A percentile compares a stretch with the other conserved stretches of the same genome.
phyloP scores from a whole-genome alignment of 23 tunicate genomes.

The Phallusia fumigata region DNA sequence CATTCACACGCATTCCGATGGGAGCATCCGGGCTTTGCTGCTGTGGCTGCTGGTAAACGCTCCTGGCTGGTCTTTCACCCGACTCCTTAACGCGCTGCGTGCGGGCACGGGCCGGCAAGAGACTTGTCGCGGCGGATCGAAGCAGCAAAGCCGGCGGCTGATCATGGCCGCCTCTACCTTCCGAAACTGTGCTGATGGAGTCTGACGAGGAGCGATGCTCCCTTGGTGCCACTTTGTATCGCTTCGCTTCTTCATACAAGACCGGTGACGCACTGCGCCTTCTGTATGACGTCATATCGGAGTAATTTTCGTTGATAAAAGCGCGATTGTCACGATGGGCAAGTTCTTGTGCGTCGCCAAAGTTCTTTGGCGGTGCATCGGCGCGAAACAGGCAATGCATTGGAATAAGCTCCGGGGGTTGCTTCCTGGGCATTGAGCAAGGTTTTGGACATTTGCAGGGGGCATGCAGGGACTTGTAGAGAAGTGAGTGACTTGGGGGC shows the following conservation, averaged over 20 bases:
- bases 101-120: background rate
- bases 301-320: background rate
- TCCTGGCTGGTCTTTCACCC: background rate
- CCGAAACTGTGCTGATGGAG: background rate
- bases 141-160: conserved; percentile 12
- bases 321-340: background rate
- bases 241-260: background rate
- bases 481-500: background rate
- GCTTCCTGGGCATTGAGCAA: background rate
- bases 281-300: background rate
- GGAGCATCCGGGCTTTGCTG: background rate
- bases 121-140: conserved; percentile 1
- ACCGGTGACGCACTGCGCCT: conserved; percentile 1
- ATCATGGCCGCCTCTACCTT: background rate
- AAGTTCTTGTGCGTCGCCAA: background rate
- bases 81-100: background rate
- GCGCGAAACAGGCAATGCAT: background rate
- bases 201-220: background rate
- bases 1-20: conserved; percentile 4
- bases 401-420: background rate
- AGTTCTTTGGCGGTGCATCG: background rate
- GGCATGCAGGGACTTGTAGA: background rate
- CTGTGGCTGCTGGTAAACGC: background rate
- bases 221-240: background rate
- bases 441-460: background rate